Percentiles rank a stretch among this genome's conserved stretches.
These are phyloP conservation scores for Tychaedon coryphoeus DNA, from an alignment of 2,113 vertebrate genomes.

Conservation along the genomic window DNA sequence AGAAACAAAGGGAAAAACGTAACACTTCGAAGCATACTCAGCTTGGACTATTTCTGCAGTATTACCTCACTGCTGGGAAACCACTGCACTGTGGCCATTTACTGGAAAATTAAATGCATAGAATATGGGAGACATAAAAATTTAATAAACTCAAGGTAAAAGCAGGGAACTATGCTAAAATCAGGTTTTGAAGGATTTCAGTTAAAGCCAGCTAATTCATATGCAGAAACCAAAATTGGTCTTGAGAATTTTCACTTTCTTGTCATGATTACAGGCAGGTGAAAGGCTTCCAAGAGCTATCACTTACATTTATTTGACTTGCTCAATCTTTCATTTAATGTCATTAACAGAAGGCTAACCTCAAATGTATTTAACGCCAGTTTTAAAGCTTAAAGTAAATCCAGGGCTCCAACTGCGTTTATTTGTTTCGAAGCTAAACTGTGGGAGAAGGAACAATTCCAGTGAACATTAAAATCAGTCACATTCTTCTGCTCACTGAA, in stretches of 20 bases:
- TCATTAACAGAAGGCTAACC: constrained; percentile 49
- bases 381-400: constrained; percentile 9
- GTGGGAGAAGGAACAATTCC: not conserved
- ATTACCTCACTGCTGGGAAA: constrained; percentile 67
- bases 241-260: constrained; percentile 24
- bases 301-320: constrained; percentile 29
- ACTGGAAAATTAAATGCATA: constrained; percentile 61
- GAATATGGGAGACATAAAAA: constrained; percentile 55
- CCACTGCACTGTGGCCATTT: constrained; percentile 36
- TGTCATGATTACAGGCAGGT: not conserved
- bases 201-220: constrained; percentile 1
- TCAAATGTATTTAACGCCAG: constrained; percentile 22
- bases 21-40: not conserved
- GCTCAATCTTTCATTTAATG: constrained; percentile 20
- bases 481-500: not conserved
- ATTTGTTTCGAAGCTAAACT: not conserved
- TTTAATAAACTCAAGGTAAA: constrained; percentile 44
- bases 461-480: not conserved
- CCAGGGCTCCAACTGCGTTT: not conserved
- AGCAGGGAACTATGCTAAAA: not conserved
- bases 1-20: constrained; percentile 40
- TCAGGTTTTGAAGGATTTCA: not conserved
- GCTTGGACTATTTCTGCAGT: constrained; percentile 24
- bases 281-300: constrained; percentile 37
- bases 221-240: not conserved